phyloP scores from a whole-genome alignment of 37 sponge, comb jelly and placozoan species.

The Theonella swinhoei region DNA sequence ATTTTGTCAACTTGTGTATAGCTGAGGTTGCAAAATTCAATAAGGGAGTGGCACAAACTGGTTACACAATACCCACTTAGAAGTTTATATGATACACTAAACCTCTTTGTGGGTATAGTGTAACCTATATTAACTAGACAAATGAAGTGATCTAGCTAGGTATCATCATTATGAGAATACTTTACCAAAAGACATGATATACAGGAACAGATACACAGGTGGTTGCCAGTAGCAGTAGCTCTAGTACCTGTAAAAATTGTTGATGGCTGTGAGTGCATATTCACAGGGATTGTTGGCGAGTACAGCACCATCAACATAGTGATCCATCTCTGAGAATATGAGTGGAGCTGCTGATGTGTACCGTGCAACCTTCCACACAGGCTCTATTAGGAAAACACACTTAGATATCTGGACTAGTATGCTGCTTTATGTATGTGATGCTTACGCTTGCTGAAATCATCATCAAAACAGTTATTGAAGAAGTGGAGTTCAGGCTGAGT shows the following conservation, averaged over 20 bases:
- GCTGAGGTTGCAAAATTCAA: too few species aligned
- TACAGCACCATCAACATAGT: conserved; percentile 72
- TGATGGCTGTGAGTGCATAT: conserved; percentile 35
- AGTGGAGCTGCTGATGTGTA: conserved; percentile 59
- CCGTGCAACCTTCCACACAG: conserved; percentile 63
- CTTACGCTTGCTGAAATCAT: conserved; percentile 49
- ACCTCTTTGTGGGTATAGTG: too few species aligned
- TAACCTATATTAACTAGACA: too few species aligned
- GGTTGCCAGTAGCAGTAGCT: too few species aligned
- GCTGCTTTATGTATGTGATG: neutral
- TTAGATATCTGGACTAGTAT: neutral
- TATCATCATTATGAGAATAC: too few species aligned
- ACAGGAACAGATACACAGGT: too few species aligned
- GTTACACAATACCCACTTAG: too few species aligned
- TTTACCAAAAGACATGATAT: too few species aligned
- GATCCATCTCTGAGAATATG: conserved; percentile 52
- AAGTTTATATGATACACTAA: too few species aligned
- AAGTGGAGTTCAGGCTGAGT: conserved; percentile 62
- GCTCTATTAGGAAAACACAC: conserved; percentile 18
- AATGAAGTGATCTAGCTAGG: too few species aligned
- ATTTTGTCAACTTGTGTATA: too few species aligned
- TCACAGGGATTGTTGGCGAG: conserved; percentile 71
- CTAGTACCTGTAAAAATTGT: conserved; percentile 17
- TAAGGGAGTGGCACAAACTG: too few species aligned
- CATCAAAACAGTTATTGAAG: conserved; percentile 68